A percentile compares a stretch with the other conserved stretches of the same genome.
Conservation (phyloP, 1,140 invertebrate species). For the Holcopasites calliopsidis region DNA sequence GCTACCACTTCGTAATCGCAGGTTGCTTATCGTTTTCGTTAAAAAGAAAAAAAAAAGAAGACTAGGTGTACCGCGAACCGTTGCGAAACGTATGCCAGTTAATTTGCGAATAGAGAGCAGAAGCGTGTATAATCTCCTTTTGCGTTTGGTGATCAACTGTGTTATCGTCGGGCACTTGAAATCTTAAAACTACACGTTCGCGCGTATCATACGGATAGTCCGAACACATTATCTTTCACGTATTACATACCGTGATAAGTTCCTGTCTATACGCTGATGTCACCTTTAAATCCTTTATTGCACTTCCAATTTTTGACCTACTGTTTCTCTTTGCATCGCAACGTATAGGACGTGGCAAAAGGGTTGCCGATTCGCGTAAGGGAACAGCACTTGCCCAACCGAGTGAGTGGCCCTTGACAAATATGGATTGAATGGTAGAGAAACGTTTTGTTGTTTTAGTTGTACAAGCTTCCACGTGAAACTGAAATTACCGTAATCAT, state of each 20-base stretch:
- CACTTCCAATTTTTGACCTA: background rate
- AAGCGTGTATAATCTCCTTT: too few relatives aligned
- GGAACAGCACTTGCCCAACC: too few relatives aligned
- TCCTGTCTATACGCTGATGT: background rate
- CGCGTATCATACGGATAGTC: background rate
- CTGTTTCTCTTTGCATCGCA: background rate
- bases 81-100: too few relatives aligned
- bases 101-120: too few relatives aligned
- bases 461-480: too few relatives aligned
- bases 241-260: constrained; percentile 30
- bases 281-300: background rate
- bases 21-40: background rate
- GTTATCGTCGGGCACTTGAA: constrained; percentile 16
- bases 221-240: background rate
- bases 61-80: background rate
- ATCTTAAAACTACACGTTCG: constrained; percentile 14
- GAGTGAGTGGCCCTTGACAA: too few relatives aligned
- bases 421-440: too few relatives aligned
- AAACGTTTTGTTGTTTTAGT: too few relatives aligned
- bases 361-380: too few relatives aligned
- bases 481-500: too few relatives aligned
- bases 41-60: too few relatives aligned
- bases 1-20: background rate
- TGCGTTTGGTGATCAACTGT: background rate
- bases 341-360: too few relatives aligned